Evolutionary conservation across 2,797 vertebrate species (phyloP).

Genomic region (Gastrophryne carolinensis): DNA sequence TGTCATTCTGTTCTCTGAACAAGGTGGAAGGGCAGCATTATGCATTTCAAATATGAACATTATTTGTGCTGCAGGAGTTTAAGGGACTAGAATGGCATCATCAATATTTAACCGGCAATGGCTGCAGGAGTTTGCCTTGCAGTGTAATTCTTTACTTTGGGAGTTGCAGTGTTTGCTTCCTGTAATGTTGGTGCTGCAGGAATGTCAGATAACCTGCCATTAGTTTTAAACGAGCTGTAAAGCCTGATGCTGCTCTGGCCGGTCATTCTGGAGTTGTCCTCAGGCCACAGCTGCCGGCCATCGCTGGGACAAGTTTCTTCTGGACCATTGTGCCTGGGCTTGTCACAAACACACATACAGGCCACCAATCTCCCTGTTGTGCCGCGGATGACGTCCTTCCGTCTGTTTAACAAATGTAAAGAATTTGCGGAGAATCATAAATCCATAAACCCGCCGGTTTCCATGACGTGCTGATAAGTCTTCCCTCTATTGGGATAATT

Average conservation of each 20-base stretch:
- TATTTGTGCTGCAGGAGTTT: not conserved
- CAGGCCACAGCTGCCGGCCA: no score
- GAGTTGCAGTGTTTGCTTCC: not conserved
- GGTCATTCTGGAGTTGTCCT: no score
- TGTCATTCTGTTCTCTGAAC: not conserved
- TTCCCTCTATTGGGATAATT: no score
- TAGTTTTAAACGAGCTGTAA: not conserved
- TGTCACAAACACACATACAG: no score
- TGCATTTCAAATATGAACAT: not conserved
- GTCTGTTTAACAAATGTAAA: no score
- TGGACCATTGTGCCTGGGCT: no score
- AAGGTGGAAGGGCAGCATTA: not conserved
- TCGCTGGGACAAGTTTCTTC: no score
- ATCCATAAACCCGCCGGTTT: no score
- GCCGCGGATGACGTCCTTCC: no score
- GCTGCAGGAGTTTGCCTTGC: not conserved
- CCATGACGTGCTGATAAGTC: no score
- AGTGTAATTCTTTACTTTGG: not conserved
- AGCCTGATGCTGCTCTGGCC: not conserved
- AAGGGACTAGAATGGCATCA: not conserved
- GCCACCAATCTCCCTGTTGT: no score
- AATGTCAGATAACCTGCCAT: constrained; percentile 36
- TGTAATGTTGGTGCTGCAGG: not conserved
- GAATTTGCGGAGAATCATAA: no score
- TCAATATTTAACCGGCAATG: not conserved